Evolutionary conservation across 1,140 invertebrate genomes (phyloP).

Genomic region (Heliconius himera): DNA sequence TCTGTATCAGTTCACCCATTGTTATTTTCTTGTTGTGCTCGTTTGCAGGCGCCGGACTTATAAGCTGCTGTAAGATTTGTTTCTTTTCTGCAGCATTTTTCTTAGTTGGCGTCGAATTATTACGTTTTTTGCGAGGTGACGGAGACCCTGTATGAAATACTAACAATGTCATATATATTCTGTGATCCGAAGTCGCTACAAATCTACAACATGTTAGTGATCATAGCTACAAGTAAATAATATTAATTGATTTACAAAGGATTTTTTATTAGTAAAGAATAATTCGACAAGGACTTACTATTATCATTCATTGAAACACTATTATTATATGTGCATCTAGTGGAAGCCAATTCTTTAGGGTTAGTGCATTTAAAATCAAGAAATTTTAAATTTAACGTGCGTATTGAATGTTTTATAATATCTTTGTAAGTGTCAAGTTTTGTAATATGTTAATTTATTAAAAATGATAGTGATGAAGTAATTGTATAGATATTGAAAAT

Average conservation of each 20-base stretch:
- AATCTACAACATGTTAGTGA: conserved; percentile 37
- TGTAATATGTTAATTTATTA: conserved; percentile 13
- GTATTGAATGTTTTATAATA: conserved; percentile 46
- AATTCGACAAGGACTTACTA: conserved; percentile 43
- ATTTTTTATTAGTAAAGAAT: conserved; percentile 36
- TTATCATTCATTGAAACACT: conserved; percentile 55
- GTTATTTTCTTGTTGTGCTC: conserved; percentile 82
- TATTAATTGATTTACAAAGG: conserved; percentile 41
- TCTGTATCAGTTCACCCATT: conserved; percentile 86
- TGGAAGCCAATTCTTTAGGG: conserved; percentile 76
- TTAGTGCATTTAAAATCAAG: conserved; percentile 52
- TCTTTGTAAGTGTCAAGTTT: conserved; percentile 32
- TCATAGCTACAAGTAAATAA: conserved; percentile 53
- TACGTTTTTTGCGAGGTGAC: conserved; percentile 87
- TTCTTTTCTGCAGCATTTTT: conserved; percentile 88
- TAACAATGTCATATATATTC: conserved; percentile 25
- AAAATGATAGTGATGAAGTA: conserved; percentile 38
- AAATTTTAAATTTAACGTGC: conserved; percentile 45
- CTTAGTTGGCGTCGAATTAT: conserved; percentile 87
- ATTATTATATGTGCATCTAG: conserved; percentile 58
- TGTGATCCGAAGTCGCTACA: conserved; percentile 2
- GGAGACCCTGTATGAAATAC: conserved; percentile 83
- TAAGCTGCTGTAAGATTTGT: conserved; percentile 88
- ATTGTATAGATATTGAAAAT: conserved; percentile 47
- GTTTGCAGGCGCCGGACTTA: conserved; percentile 79